Conservation (phyloP, 2,888 invertebrate genomes). For the Blera fallax region DNA sequence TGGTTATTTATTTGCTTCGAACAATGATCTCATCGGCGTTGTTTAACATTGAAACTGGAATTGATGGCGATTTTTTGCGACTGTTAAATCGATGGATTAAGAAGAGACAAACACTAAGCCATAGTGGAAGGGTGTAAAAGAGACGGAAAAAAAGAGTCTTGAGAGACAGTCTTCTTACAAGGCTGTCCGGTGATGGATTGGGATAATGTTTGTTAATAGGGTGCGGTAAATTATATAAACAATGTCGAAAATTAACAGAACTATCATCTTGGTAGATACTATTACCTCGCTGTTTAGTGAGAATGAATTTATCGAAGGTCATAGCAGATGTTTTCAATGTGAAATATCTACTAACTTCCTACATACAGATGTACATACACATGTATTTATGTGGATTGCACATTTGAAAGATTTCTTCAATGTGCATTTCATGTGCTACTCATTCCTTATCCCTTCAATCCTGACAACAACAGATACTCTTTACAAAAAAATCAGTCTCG, state of each 20-base stretch:
- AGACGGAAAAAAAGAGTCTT: not conserved
- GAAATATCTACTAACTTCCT: no score
- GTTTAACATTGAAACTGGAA: slow-evolving; percentile 61
- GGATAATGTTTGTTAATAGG: slow-evolving; percentile 36
- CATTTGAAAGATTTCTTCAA: not conserved
- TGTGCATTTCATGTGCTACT: not conserved
- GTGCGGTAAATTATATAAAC: slow-evolving; percentile 45
- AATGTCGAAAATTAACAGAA: slow-evolving; percentile 25
- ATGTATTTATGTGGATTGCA: no score
- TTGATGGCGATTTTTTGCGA: slow-evolving; percentile 46
- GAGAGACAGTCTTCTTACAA: slow-evolving; percentile 19
- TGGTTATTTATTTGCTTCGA: slow-evolving; percentile 41
- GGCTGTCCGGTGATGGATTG: slow-evolving; percentile 51
- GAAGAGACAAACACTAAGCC: not conserved
- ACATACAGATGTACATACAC: not conserved
- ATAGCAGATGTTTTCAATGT: slow-evolving; percentile 7
- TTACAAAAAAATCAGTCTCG: not conserved
- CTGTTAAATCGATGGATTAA: slow-evolving; percentile 26
- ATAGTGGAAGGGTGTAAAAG: not conserved
- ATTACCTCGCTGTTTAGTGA: not conserved
- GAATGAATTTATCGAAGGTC: slow-evolving; percentile 33
- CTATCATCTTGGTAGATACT: not conserved
- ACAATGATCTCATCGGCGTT: slow-evolving; percentile 63
- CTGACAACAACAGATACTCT: not conserved
- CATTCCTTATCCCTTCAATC: not conserved